Base-by-base conservation (phyloP, 2,797 vertebrate genomes). In the Urosaurus nigricauda region DNA sequence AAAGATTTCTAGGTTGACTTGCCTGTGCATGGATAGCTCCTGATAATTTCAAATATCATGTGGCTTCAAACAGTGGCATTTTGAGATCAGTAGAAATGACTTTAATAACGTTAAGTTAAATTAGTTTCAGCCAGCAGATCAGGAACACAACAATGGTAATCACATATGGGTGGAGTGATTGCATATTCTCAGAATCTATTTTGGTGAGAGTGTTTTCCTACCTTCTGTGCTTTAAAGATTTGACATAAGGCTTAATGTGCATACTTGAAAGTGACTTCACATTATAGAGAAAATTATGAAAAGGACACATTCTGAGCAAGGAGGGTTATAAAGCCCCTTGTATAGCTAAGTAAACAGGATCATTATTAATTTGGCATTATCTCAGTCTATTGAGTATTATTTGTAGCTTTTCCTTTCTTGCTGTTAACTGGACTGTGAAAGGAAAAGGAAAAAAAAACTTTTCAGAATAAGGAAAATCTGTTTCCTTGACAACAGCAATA, bases 401-500 rank as follows among this genome's bases (percentile, higher is more conserved):
- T 87, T 90, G 26, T 86, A 11, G 4, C 79, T 91, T 86, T 84
- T 3, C 68, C 68, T 53, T 83, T 37, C 85, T 81, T 84, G 53
- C 53, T 87, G 63, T 40, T 11, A 58, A 40, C 0, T 71, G 29
- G 29, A 85, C 58, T 86, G 77, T 47, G 51, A 0, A 74, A 37
- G 7, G 47, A 51, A 51, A 1, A 12, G 19, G 14, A 35, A 8
- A 79, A 77, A 53, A 24, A 70, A 83, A 53, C 2, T 4, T 68
- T 5, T 56, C 79, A 87, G 83, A 90, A 37, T 0, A 88, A 68
- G 32, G 81, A 29, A 75, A 87, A 90, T 24, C 87, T 40, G 90
- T 94, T 91, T 83, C 89, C 93, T 40, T 93, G 88, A 81, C 90
- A 93, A 93, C 92, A 84, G 60, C 90, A 40, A 83, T 81, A 40